Evolutionary conservation across 2,888 invertebrate genomes (phyloP), one percentile per base, ranked within the genome.

Genomic region (Drosophila setosimentum): DNA sequence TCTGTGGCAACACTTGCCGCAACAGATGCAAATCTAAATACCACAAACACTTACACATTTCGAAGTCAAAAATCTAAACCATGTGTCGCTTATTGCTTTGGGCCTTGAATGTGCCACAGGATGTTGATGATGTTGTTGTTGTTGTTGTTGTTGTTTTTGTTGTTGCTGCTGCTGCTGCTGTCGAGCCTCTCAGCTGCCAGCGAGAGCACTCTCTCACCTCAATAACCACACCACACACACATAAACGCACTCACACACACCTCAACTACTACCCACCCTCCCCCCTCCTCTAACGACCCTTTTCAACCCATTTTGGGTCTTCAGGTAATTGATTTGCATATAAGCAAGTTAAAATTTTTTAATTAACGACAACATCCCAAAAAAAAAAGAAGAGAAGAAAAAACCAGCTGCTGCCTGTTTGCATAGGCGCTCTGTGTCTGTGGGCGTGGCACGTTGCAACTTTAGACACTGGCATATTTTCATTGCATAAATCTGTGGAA

Each of bases 291-390:
- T 1, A n/a, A n/a, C 11, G 11, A 21, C 40, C 7, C 7, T 8
- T 7, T 8, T 24, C 45, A 45, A 8, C 45, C 16, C 3, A 8
- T 42, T 57, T 53, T 60, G 57, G 37, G 11, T 11, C 33, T 40
- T 57, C 70, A 75, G 78, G 83, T 88, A 88, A 86, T 86, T 88
- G 86, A 86, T 86, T 88, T 86, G 84, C 86, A 86, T 83, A 83
- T 83, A 85, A 83, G 85, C 80, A 83, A 84, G 67, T 75, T 29
- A 32, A 40, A 60, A 76, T 79, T 85, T 88, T 86, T 88, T 86
- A 86, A 88, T 86, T 88, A 86, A 86, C 76, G 67, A 82, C 78
- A 71, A 62, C 37, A 40, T 80, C 59, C 83, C 71, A 54, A 66
- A 63, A 68, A 45, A 45, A 18, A n/a, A n/a, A n/a, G 16, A 18